These are phyloP conservation scores for Vanacampus margaritifer DNA, from an alignment of 2,113 vertebrate genomes.

Conservation along the genomic window DNA sequence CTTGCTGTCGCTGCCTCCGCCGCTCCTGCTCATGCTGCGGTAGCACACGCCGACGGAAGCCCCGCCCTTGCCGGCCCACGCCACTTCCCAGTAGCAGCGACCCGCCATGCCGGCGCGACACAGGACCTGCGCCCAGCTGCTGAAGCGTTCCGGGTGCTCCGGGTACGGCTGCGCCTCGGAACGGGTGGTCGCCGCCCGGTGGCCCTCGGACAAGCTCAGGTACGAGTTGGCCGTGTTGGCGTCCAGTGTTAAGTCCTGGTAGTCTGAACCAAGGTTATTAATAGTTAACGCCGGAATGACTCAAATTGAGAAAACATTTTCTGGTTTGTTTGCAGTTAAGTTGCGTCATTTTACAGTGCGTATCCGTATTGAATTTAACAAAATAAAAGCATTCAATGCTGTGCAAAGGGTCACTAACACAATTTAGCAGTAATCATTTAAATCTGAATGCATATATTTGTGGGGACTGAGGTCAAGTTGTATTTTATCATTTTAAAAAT, in stretches of 20 bases:
- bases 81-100: constrained; percentile 77
- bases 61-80: constrained; percentile 68
- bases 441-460: too few species aligned
- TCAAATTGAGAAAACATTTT: too few species aligned
- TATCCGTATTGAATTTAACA: too few species aligned
- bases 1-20: constrained; percentile 71
- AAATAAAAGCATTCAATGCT: too few species aligned
- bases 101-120: constrained; percentile 75
- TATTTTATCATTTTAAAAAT: too few species aligned
- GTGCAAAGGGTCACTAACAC: too few species aligned
- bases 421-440: too few species aligned
- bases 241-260: constrained; percentile 61
- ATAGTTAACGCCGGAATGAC: too few species aligned
- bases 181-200: constrained; percentile 41
- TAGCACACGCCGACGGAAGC: constrained; percentile 71
- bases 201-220: constrained; percentile 51
- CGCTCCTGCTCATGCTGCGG: constrained; percentile 70
- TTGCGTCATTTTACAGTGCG: too few species aligned
- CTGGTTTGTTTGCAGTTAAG: too few species aligned
- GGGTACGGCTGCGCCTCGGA: constrained; percentile 48
- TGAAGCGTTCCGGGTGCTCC: constrained; percentile 64
- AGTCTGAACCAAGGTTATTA: constrained; percentile 46
- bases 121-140: constrained; percentile 73
- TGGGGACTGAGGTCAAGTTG: too few species aligned
- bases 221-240: constrained; percentile 66